A percentile compares a stretch with the other conserved stretches of the same genome.
Evolutionary conservation across 2,888 invertebrate genomes (phyloP).

Genomic region (Aleiodes testaceus): DNA sequence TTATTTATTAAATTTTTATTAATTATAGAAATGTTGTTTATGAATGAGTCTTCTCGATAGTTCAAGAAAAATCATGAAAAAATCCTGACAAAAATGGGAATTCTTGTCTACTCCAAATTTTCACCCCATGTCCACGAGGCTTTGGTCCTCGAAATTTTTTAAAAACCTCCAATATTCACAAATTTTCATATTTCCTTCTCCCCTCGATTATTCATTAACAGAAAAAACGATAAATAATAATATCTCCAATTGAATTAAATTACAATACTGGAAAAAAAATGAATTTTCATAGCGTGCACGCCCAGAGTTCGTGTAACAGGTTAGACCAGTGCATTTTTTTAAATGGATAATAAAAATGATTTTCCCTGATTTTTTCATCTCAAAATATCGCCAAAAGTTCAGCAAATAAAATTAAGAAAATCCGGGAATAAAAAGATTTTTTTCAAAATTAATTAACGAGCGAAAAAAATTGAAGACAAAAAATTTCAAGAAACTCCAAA

Average conservation of each 20-base stretch:
- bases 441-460: constrained; percentile 1
- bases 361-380: not conserved
- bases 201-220: no score
- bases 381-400: not conserved
- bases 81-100: no score
- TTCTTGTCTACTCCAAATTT: no score
- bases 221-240: not conserved
- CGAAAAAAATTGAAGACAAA: constrained; percentile 43
- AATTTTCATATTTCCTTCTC: no score
- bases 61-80: no score
- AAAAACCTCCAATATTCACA: no score
- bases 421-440: not conserved
- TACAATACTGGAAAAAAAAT: not conserved
- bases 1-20: no score
- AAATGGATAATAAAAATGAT: constrained; percentile 30
- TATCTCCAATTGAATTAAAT: not conserved
- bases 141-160: no score
- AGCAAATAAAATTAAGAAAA: not conserved
- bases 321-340: constrained; percentile 53
- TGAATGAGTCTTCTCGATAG: no score
- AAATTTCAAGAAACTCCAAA: constrained; percentile 47
- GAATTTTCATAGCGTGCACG: constrained; percentile 35
- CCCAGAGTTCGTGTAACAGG: constrained; percentile 49
- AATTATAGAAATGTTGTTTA: no score
- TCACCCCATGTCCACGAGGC: no score